Evolutionary conservation across 2,113 vertebrate species (phyloP).

Genomic region (Tringa solitaria): DNA sequence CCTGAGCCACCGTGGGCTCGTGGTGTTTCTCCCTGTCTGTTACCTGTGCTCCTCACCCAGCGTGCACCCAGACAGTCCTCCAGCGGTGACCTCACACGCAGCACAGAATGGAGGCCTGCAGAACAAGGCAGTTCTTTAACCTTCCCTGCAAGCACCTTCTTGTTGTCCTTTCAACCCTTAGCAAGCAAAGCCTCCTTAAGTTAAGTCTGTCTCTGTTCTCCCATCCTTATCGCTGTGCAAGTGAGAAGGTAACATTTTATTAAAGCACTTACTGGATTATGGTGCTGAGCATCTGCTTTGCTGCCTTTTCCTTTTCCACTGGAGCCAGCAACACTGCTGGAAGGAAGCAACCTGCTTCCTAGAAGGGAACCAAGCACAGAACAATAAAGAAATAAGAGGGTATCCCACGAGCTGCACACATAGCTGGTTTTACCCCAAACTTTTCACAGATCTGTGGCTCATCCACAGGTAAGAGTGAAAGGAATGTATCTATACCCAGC

Average conservation of each 20-base stretch:
- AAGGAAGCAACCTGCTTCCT: slow-evolving; percentile 69
- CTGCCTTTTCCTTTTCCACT: slow-evolving; percentile 53
- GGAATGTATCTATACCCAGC: background rate
- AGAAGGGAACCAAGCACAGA: slow-evolving; percentile 54
- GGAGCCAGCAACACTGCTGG: slow-evolving; percentile 46
- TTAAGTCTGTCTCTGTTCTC: background rate
- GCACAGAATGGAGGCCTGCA: slow-evolving; percentile 64
- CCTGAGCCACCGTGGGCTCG: background rate
- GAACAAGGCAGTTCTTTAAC: slow-evolving; percentile 60
- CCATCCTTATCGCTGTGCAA: background rate
- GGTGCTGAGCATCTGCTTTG: slow-evolving; percentile 59
- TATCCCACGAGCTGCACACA: background rate
- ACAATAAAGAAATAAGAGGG: slow-evolving; percentile 18
- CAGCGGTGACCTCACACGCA: slow-evolving; percentile 53
- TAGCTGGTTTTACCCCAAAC: background rate
- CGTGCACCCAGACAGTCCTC: background rate
- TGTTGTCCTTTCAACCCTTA: background rate
- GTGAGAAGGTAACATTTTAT: background rate
- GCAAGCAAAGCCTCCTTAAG: background rate
- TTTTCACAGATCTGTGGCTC: background rate
- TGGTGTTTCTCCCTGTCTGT: background rate
- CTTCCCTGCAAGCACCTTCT: background rate
- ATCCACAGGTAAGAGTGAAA: background rate
- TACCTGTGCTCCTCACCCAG: slow-evolving; percentile 43
- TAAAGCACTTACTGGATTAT: slow-evolving; percentile 58